Conservation (phyloP, 2,113 vertebrate species). For the Oophaga pumilio region DNA sequence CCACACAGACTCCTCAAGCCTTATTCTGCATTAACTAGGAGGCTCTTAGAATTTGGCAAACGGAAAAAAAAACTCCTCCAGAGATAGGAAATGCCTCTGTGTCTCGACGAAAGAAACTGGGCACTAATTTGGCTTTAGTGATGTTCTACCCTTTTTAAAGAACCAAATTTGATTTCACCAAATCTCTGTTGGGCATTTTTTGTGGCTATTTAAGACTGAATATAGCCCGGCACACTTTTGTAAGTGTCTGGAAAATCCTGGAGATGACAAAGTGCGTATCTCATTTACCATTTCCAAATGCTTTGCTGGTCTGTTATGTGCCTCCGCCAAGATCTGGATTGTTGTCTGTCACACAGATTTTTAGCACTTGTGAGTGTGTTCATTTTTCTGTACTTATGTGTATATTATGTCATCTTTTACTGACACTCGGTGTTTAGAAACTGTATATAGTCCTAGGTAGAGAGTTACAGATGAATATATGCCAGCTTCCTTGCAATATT, state of each 20-base stretch:
- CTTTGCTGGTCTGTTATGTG: constrained; percentile 37
- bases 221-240: not conserved
- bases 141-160: not conserved
- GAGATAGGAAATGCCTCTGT: not conserved
- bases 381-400: constrained; percentile 32
- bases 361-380: constrained; percentile 4
- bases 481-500: constrained; percentile 45
- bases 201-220: not conserved
- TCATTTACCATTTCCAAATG: constrained; percentile 29
- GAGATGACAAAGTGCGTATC: not conserved
- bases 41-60: not conserved
- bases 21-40: not conserved
- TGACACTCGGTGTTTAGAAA: constrained; percentile 3
- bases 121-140: not conserved
- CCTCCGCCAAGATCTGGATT: constrained; percentile 41
- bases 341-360: constrained; percentile 40
- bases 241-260: not conserved
- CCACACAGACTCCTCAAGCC: constrained; percentile 9
- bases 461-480: constrained; percentile 29
- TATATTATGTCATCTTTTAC: constrained; percentile 38
- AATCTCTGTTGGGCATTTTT: not conserved
- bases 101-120: not conserved
- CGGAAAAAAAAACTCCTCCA: not conserved
- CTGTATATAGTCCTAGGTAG: constrained; percentile 49
- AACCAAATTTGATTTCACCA: constrained; percentile 32